Percentiles rank a stretch among this genome's conserved stretches.
These are phyloP conservation scores for Picathartes gymnocephalus DNA, from an alignment of 2,113 vertebrate genomes.

Conservation along the genomic window DNA sequence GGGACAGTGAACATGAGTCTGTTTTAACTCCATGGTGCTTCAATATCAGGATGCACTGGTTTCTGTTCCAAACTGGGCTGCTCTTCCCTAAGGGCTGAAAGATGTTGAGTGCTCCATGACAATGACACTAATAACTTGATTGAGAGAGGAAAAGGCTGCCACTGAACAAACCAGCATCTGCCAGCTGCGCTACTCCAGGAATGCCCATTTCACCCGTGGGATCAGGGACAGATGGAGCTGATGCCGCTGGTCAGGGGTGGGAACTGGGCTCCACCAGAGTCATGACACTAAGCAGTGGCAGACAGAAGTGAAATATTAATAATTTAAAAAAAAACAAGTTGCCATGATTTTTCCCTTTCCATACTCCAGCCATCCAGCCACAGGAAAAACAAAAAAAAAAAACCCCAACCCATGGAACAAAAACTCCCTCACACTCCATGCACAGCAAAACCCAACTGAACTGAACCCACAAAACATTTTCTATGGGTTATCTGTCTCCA, in stretches of 20 bases:
- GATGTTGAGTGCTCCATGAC: neutral
- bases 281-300: neutral
- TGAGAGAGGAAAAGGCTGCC: neutral
- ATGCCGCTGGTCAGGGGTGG: neutral
- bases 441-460: neutral
- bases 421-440: neutral
- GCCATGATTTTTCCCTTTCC: neutral
- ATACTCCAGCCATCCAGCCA: neutral
- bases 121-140: slow-evolving; percentile 9
- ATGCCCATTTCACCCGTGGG: neutral
- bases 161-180: neutral
- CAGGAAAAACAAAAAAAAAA: neutral
- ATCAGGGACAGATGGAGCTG: neutral
- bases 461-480: neutral
- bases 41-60: neutral
- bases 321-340: neutral
- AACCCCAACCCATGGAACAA: neutral
- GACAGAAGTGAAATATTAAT: neutral
- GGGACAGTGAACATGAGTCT: neutral
- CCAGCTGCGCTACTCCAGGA: neutral
- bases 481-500: neutral
- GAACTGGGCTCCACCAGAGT: neutral
- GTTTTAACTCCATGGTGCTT: neutral
- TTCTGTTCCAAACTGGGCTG: slow-evolving; percentile 9
- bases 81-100: slow-evolving; percentile 22